Evolutionary conservation across 2,797 vertebrate genomes (phyloP), one percentile per base, ranked within the genome.

Genomic region (Phataginus tetradactyla): DNA sequence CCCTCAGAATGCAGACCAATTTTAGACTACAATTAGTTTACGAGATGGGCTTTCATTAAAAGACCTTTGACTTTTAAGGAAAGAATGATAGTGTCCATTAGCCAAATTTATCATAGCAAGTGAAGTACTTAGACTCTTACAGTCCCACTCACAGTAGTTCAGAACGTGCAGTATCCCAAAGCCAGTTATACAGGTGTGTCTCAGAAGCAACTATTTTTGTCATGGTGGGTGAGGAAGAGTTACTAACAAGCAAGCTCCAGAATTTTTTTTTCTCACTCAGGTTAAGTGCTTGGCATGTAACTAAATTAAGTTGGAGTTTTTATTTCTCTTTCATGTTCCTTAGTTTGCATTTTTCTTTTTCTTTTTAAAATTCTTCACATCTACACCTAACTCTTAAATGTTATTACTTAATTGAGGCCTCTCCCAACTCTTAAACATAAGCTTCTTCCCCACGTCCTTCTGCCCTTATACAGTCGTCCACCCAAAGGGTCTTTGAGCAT

Each of bases 271-370:
- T 68, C 42, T 83, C 1, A 4, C 32, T 39, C 34, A 66, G 51
- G 12, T 84, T 84, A 92, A 69, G 39, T 57, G 6, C 18, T 39
- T 94, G 74, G 32, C 37, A 37, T 39, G n/a, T 68, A 63, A 78
- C 32, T 89, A n/a, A 71, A 49, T 79, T 90, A 51, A 66, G 21
- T 51, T 61, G 80, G 21, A 7, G 32, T 68, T 53, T 32, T 21
- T 78, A 21, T 34, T 68, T 87, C 84, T 13, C 12, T 92, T 95
- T 77, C 20, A n/a, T 45, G 23, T 75, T 94, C 23, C 39, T 83
- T 55, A 74, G 39, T 61, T 85, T 85, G 34, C 7, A 63, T 27
- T 95, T 94, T 77, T n/a, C 32, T 78, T 93, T 93, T 75, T 78
- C 27, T 11, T 71, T 92, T 86, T 39, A 51, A 63, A 77, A 51